Base-by-base conservation (phyloP, 2,797 vertebrate genomes). In the Hemibagrus guttatus region DNA sequence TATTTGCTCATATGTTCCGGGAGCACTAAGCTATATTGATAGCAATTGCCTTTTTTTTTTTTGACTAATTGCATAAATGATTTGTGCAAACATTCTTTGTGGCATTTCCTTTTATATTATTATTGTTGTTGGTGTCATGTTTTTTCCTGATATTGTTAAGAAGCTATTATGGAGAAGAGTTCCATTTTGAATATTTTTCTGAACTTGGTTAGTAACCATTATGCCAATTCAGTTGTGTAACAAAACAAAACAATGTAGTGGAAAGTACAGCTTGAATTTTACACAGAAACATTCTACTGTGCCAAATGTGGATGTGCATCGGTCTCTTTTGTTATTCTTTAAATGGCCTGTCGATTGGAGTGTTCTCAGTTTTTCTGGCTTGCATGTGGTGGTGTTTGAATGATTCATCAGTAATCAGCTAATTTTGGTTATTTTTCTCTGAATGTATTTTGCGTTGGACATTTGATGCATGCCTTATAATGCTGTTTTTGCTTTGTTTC, bases 401-500 rank as follows among this genome's bases (percentile, higher is more conserved):
- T 79, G 19, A 79, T 4, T 59, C 54, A 59, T 35, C 3, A 81
- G 59, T 46, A n/a, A 28, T 23, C 78, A 81, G 58, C 39, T n/a
- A 46, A 61, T 80, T 39, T 39, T 59, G 9, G 11, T 80, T 26
- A 39, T 59, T 61, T 61, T 9, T 80, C 2, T 56, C 17, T 13
- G 23, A 42, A 8, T 59, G 39, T 39, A 59, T 79, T 59, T 79
- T 39, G 21, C n/a, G 12, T 13, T 63, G 31, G 12, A 28, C 17
- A 68, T 68, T 52, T 68, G 26, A 31, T 64, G 39, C 39, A 64
- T 63, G 80, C 61, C 4, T 31, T 68, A 23, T 64, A 46, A 26
- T 52, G n/a, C 58, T 52, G 78, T 72, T 72, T 74, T 74, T 49
- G 28, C 14, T 68, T 35, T 88, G 2, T 79, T 14, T 80, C 46